Evolutionary conservation across 2,113 vertebrate species (phyloP), one percentile per base, ranked within the genome.

Genomic region (Speoplatyrhinus poulsoni): DNA sequence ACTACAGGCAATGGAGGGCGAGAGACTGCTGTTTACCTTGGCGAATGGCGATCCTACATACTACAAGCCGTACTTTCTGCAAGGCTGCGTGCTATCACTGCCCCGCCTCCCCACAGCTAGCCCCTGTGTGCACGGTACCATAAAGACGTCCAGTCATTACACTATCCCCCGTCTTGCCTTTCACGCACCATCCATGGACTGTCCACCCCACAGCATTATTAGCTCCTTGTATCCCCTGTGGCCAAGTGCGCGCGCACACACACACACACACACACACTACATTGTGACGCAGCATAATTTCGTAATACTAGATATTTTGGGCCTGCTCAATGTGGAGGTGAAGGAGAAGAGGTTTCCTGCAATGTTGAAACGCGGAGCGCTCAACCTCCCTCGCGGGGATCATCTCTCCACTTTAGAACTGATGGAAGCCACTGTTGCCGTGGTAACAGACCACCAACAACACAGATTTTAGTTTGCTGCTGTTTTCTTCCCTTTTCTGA

Each of bases 391-490:
- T 56, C 55, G 6, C 8, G 6, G 16, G 75, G 71, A 80, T 63
- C 66, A 59, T 46, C 59, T 61, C 60, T 61, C 41, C 41, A n/a
- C 7, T 46, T n/a, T 15, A 46, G 6, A 48, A 57, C 62, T 19
- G 67, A 73, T 49, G 67, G 36, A 72, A 84, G 81, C 75, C 73
- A 75, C 79, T 82, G 58, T 76, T 53, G 62, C 72, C 72, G 67
- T 9, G 55, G 62, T 46, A 68, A 47, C 55, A 26, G 70, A 64
- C 69, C 48, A 49, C 12, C 1, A 72, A 58, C 63, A 65, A 41
- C 52, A 49, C 36, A 19, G 72, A 68, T 56, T 64, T 65, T 60
- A 55, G 46, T 33, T 3, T 13, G n/a, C 50, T 60, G 63, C 36
- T 75, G 58, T 67, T 57, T 56, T 46, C 41, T 16, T 67, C 33